Base-by-base conservation (phyloP, 2,797 vertebrate genomes). In the Craterocephalus amniculus region DNA sequence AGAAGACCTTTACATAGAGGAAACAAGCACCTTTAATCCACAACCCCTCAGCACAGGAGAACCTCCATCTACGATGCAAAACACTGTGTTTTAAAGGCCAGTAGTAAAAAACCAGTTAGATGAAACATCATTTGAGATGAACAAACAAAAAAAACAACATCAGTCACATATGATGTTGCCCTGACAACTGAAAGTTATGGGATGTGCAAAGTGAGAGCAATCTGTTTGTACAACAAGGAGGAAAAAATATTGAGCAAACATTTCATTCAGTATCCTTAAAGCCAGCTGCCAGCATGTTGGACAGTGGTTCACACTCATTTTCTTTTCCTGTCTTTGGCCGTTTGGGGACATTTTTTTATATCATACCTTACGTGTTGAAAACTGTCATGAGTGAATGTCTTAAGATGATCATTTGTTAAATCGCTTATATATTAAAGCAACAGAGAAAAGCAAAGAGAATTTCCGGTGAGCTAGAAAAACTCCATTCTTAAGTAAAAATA, bases 401-500 rank as follows among this genome's bases (percentile, higher is more conserved):
- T 34, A 65, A 83, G 80, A 70, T 34, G 63, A 64, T 60, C 22
- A 11, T 72, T 51, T 68, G 65, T 58, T 40, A 26, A 45, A 62
- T 58, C 29, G 29, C 57, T 74, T 56, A 65, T 9, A 22, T 45
- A 32, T 63, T 32, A 43, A 74, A 70, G 75, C 48, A 38, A n/a
- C n/a, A 61, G 43, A 79, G 63, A 57, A 43, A 43, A 61, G 75
- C 76, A 60, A 38, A 61, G 70, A 66, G 67, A 76, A 49, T 49
- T 67, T 77, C 61, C 7, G 35, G 20, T 54, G 45, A 72, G 64
- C 69, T 56, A 27, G 67, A 64, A 60, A 70, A 61, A 16, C 75
- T 75, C 4, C 63, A 70, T 45, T 55, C 7, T 81, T 85, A 84
- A 83, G 76, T 87, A 76, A 34, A 48, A 29, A 26, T 56, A 61